Percentiles rank a stretch among this genome's conserved stretches.
Evolutionary conservation across 1,140 invertebrate species (phyloP).

Genomic region (Scaptomyza pallida): DNA sequence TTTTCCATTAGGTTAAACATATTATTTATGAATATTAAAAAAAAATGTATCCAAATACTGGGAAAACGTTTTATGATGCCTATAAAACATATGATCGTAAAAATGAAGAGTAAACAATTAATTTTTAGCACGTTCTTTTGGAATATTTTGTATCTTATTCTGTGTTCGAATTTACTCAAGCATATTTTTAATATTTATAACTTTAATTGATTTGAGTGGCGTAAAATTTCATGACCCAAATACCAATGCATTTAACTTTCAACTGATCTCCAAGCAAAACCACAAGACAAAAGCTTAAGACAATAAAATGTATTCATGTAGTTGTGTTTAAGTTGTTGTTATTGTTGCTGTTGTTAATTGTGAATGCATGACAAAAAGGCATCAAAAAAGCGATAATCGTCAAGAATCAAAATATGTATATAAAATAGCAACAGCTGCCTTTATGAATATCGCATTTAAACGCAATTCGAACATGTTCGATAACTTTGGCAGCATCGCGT

Average conservation of each 20-base stretch:
- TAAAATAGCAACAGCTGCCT: slow-evolving; percentile 67
- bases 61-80: slow-evolving; percentile 6
- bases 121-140: not conserved
- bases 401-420: slow-evolving; percentile 66
- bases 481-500: slow-evolving; percentile 68
- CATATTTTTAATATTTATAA: slow-evolving; percentile 45
- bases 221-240: slow-evolving; percentile 61
- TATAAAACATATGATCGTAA: slow-evolving; percentile 6
- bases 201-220: slow-evolving; percentile 63
- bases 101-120: slow-evolving; percentile 19
- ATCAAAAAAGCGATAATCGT: slow-evolving; percentile 68
- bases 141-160: not conserved
- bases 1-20: not conserved
- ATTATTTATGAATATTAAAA: slow-evolving; percentile 7
- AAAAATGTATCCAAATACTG: not conserved
- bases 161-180: slow-evolving; percentile 8
- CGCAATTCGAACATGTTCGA: slow-evolving; percentile 55
- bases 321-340: slow-evolving; percentile 13
- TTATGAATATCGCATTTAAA: slow-evolving; percentile 56
- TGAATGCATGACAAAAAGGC: slow-evolving; percentile 62
- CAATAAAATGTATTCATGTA: slow-evolving; percentile 5
- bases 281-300: slow-evolving; percentile 16
- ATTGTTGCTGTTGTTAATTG: slow-evolving; percentile 28
- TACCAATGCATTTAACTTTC: slow-evolving; percentile 55
- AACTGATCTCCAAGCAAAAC: slow-evolving; percentile 22